A percentile compares a stretch with the other conserved stretches of the same genome.
These are phyloP conservation scores for Butorides virescens DNA, from an alignment of 2,113 vertebrate species.

Conservation along the genomic window DNA sequence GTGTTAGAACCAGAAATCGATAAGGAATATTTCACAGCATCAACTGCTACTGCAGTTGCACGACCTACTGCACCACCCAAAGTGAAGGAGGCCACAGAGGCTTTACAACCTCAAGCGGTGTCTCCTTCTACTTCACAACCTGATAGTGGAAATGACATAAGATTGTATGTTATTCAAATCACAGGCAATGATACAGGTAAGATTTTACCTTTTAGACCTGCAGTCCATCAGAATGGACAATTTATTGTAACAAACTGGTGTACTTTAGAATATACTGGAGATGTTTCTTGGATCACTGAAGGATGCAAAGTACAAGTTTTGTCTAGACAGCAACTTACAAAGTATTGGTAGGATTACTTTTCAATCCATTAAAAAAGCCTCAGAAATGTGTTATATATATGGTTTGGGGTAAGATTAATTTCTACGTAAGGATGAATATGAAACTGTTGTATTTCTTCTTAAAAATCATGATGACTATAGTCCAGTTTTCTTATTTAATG, in stretches of 20 bases:
- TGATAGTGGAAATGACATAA: conserved; percentile 68
- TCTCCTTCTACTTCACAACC: conserved; percentile 65
- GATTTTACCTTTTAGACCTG: conserved; percentile 68
- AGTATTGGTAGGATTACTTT: conserved; percentile 41
- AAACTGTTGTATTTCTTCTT: neutral
- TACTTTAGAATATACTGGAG: conserved; percentile 52
- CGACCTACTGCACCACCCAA: conserved; percentile 55
- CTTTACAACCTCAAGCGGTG: conserved; percentile 50
- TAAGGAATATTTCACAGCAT: conserved; percentile 77
- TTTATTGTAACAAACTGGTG: conserved; percentile 40
- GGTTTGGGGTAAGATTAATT: neutral
- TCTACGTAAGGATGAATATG: neutral
- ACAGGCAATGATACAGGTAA: conserved; percentile 88
- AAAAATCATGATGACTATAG: neutral
- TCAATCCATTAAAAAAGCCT: neutral
- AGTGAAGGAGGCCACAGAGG: conserved; percentile 60
- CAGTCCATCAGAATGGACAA: conserved; percentile 48
- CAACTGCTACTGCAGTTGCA: conserved; percentile 50
- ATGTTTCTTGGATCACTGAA: conserved; percentile 62
- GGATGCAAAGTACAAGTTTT: conserved; percentile 46
- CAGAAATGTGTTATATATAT: neutral
- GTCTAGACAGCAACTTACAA: conserved; percentile 29
- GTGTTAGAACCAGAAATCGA: conserved; percentile 68
- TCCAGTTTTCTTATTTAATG: neutral
- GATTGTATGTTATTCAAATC: conserved; percentile 80